Conservation (phyloP, 2,797 vertebrate species). For the Cynopterus sphinx region DNA sequence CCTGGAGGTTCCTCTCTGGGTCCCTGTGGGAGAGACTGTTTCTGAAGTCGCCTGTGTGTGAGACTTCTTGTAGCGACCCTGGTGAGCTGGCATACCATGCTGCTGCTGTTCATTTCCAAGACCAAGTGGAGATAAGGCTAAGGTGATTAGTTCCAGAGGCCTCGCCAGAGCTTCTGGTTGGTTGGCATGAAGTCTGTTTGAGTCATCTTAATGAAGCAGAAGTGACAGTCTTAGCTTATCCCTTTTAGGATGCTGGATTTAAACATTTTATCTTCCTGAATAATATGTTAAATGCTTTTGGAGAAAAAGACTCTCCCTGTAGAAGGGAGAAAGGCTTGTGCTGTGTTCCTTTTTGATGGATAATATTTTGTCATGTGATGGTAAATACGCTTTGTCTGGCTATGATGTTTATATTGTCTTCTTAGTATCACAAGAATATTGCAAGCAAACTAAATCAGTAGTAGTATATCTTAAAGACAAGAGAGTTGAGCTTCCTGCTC, state of each 20-base stretch:
- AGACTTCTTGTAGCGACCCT: background rate
- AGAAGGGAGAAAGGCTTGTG: background rate
- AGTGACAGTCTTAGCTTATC: constrained; percentile 55
- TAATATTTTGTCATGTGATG: background rate
- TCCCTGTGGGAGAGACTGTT: background rate
- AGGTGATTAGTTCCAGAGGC: constrained; percentile 53
- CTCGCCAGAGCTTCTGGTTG: background rate
- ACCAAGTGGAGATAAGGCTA: constrained; percentile 42
- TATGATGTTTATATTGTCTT: background rate
- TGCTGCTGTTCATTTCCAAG: background rate
- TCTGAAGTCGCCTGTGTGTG: background rate
- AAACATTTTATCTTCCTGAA: constrained; percentile 51
- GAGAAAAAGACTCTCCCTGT: background rate
- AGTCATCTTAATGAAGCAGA: constrained; percentile 49
- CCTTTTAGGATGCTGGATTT: constrained; percentile 52
- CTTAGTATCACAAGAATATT: background rate
- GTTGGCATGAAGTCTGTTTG: background rate
- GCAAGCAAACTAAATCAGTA: background rate
- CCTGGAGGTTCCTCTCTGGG: background rate
- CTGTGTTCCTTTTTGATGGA: background rate
- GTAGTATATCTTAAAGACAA: background rate
- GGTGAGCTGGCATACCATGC: background rate
- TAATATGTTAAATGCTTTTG: background rate
- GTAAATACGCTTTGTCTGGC: background rate
- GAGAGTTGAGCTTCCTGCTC: background rate